Evolutionary conservation across 2,888 invertebrate genomes (phyloP).

Genomic region (Parthenolecanium corni): DNA sequence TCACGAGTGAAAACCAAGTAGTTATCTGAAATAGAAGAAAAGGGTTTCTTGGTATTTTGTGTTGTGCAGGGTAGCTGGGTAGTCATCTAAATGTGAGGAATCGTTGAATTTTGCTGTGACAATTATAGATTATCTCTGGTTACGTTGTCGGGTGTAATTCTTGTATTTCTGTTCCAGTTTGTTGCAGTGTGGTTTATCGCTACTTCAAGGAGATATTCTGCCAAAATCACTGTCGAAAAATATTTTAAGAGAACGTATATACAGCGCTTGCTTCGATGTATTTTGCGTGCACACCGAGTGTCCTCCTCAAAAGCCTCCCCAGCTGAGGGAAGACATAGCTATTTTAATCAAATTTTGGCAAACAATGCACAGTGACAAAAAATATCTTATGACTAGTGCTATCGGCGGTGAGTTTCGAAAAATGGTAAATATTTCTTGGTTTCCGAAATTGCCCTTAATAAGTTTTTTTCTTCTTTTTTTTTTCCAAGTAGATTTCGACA

Average conservation of each 20-base stretch:
- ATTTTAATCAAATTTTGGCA: conserved; percentile 91
- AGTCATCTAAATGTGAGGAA: too few relatives aligned
- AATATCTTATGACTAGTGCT: conserved; percentile 71
- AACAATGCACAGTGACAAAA: conserved; percentile 85
- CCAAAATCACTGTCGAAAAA: conserved; percentile 72
- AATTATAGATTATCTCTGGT: too few relatives aligned
- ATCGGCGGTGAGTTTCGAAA: conserved; percentile 51
- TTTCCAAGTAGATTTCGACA: conserved; percentile 16
- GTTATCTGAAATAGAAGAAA: too few relatives aligned
- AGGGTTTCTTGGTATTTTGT: too few relatives aligned
- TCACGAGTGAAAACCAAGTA: too few relatives aligned
- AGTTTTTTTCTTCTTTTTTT: neutral
- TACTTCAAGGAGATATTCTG: conserved; percentile 87
- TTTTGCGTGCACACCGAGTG: conserved; percentile 83
- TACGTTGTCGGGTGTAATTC: neutral
- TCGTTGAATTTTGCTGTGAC: too few relatives aligned
- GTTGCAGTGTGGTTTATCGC: conserved; percentile 77
- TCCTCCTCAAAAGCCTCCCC: conserved; percentile 66
- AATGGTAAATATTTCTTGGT: neutral
- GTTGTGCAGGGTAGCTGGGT: too few relatives aligned
- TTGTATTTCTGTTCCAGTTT: conserved; percentile 45
- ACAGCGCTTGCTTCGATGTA: conserved; percentile 89
- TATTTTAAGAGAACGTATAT: conserved; percentile 86
- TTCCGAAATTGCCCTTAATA: neutral
- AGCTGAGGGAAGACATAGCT: conserved; percentile 77